Conservation (phyloP, 2,888 invertebrate genomes). For the Megaustenia siamemsis region DNA sequence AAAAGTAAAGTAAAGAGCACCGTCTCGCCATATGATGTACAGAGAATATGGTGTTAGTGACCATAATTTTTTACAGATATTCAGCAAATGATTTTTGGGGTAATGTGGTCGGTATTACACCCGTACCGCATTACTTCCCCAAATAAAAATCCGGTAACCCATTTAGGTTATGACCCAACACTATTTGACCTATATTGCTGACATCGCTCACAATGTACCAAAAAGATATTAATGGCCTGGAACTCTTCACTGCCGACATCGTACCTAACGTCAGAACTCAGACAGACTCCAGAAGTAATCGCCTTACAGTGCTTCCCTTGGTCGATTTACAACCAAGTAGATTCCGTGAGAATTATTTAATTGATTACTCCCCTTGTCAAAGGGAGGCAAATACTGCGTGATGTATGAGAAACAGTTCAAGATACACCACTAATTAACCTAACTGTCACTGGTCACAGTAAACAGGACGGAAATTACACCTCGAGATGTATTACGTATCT, state of each 20-base stretch:
- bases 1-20: too few relatives aligned
- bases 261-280: neutral
- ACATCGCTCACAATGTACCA: neutral
- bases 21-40: too few relatives aligned
- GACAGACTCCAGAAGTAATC: neutral
- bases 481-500: too few relatives aligned
- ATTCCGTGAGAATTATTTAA: neutral
- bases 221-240: neutral
- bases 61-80: too few relatives aligned
- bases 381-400: neutral
- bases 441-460: neutral
- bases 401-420: neutral
- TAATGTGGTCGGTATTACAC: too few relatives aligned
- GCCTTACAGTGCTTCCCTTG: neutral
- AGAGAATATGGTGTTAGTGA: too few relatives aligned
- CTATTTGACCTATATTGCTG: too few relatives aligned
- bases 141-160: too few relatives aligned
- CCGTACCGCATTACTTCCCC: too few relatives aligned
- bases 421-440: neutral
- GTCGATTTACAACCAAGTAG: neutral
- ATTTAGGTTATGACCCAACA: too few relatives aligned
- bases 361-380: neutral
- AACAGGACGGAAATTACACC: too few relatives aligned
- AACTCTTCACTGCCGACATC: neutral
- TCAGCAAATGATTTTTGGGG: too few relatives aligned